phyloP scores from a whole-genome alignment of 2,113 vertebrate species.

The Oceanodroma tethys region DNA sequence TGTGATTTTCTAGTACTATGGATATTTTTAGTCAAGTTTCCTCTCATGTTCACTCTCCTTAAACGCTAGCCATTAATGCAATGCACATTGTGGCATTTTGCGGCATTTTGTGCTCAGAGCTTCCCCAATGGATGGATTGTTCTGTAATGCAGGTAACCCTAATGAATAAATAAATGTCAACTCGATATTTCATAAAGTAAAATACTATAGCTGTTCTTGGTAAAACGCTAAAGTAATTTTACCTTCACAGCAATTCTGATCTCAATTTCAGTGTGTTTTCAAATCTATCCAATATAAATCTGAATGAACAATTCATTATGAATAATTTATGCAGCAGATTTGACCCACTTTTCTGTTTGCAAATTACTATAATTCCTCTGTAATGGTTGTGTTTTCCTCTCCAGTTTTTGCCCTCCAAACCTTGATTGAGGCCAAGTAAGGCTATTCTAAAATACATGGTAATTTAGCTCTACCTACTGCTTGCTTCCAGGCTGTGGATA shows the following conservation, averaged over 20 bases:
- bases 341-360: conserved; percentile 21
- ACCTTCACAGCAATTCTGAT: conserved; percentile 4
- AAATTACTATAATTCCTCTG: conserved; percentile 28
- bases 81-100: background rate
- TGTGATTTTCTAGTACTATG: background rate
- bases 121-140: background rate
- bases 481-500: background rate
- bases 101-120: conserved; percentile 16
- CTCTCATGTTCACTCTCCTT: background rate
- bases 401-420: background rate
- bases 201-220: background rate
- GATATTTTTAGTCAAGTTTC: conserved; percentile 20
- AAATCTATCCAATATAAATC: background rate
- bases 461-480: background rate
- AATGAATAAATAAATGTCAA: conserved; percentile 45
- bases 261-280: conserved; percentile 11
- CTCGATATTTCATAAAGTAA: background rate
- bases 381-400: background rate
- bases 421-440: background rate
- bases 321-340: conserved; percentile 29
- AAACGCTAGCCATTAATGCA: conserved; percentile 2
- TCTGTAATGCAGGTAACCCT: conserved; percentile 11
- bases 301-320: conserved; percentile 14
- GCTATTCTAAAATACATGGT: background rate
- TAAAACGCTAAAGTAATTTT: background rate